Percentiles rank a stretch among this genome's conserved stretches.
phyloP scores from a whole-genome alignment of 2,888 invertebrate genomes.

The Dermolepida albohirtum region DNA sequence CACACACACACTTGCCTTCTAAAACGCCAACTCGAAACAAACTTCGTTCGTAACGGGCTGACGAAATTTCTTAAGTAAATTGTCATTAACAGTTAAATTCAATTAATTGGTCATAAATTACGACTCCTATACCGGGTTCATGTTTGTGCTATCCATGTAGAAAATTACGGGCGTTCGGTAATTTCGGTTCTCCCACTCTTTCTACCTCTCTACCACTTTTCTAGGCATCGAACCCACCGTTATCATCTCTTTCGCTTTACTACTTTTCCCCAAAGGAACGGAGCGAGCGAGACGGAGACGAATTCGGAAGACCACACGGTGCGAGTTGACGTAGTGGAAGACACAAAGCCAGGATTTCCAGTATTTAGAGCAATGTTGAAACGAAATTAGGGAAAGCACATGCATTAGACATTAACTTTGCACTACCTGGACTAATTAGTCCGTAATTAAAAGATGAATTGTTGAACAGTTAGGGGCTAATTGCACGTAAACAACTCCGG shows the following conservation, averaged over 20 bases:
- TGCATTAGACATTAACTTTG: conserved; percentile 41
- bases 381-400: conserved; percentile 38
- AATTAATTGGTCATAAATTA: conserved; percentile 43
- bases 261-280: neutral
- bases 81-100: conserved; percentile 39
- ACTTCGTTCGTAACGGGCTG: conserved; percentile 20
- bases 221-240: neutral
- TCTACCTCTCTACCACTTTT: neutral
- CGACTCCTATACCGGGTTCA: conserved; percentile 21
- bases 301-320: neutral
- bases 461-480: conserved; percentile 54
- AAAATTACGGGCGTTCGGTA: conserved; percentile 31
- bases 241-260: neutral
- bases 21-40: conserved; percentile 5
- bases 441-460: conserved; percentile 56
- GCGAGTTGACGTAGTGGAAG: neutral
- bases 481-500: conserved; percentile 54
- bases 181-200: conserved; percentile 12
- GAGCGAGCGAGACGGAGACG: neutral
- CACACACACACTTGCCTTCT: too few species aligned
- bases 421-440: conserved; percentile 37
- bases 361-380: conserved; percentile 3
- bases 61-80: conserved; percentile 39
- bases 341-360: neutral
- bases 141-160: conserved; percentile 29